Evolutionary conservation across 2,113 vertebrate species (phyloP).

Genomic region (Proteles cristata): DNA sequence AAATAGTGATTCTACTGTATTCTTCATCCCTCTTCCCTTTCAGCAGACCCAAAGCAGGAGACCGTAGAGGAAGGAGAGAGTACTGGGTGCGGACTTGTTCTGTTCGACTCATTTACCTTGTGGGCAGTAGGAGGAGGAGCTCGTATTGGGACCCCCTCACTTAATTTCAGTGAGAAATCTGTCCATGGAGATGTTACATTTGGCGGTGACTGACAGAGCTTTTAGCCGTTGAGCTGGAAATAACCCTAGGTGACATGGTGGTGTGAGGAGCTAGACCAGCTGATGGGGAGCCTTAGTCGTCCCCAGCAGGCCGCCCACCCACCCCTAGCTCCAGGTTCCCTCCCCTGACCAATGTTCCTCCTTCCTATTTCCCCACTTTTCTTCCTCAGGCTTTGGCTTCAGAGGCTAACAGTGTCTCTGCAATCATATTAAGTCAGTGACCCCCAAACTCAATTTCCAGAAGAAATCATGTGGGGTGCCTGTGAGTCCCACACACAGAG

Average conservation of each 20-base stretch:
- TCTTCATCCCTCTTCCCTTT: neutral
- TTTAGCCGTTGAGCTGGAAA: neutral
- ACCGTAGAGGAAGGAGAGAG: neutral
- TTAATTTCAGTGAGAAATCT: neutral
- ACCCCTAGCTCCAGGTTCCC: neutral
- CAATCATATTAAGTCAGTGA: neutral
- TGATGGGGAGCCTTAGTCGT: neutral
- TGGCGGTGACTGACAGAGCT: neutral
- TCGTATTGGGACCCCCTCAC: neutral
- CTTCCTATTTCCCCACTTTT: neutral
- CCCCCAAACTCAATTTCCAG: neutral
- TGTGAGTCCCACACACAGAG: neutral
- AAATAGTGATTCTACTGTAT: neutral
- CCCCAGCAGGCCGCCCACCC: neutral
- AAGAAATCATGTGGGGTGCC: neutral
- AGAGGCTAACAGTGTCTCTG: neutral
- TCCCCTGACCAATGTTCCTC: neutral
- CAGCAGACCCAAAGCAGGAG: neutral
- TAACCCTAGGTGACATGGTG: neutral
- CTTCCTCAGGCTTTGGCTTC: neutral
- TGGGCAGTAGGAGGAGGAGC: neutral
- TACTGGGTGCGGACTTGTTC: neutral
- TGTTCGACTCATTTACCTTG: neutral
- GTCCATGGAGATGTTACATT: neutral
- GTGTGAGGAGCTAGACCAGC: fast-evolving